Evolutionary conservation across 2,888 invertebrate species (phyloP).

Genomic region (Leptopilina syphax): DNA sequence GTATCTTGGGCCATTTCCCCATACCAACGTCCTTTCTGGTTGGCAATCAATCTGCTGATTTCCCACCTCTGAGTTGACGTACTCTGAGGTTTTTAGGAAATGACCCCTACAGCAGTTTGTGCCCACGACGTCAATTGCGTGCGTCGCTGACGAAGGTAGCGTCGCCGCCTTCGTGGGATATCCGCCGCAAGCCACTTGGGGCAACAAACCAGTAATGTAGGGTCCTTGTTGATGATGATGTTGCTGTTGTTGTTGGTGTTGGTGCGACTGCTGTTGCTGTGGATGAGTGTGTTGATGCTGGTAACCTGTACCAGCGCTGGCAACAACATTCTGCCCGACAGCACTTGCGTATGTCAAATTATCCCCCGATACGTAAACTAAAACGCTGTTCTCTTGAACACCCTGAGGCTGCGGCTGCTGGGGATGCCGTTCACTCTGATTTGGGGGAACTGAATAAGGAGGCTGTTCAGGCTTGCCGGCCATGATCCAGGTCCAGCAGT

Average conservation of each 20-base stretch:
- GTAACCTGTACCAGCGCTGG: conserved; percentile 62
- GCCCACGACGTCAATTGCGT: conserved; percentile 45
- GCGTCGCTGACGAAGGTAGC: conserved; percentile 48
- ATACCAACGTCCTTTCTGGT: conserved; percentile 46
- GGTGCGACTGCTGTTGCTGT: conserved; percentile 46
- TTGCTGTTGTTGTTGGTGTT: conserved; percentile 58
- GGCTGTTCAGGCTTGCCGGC: conserved; percentile 87
- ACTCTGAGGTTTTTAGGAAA: conserved; percentile 51
- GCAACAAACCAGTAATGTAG: conserved; percentile 48
- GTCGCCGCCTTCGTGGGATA: conserved; percentile 64
- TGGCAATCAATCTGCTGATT: conserved; percentile 36
- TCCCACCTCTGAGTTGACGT: conserved; percentile 43
- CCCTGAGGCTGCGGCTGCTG: conserved; percentile 58
- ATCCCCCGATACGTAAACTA: conserved; percentile 80
- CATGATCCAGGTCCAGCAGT: conserved; percentile 80
- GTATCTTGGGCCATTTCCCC: conserved; percentile 37
- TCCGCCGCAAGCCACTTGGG: conserved; percentile 48
- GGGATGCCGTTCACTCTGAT: conserved; percentile 62
- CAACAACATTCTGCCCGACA: conserved; percentile 78
- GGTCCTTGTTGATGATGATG: conserved; percentile 59
- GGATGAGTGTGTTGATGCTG: conserved; percentile 56
- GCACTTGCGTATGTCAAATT: conserved; percentile 79
- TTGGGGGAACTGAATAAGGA: conserved; percentile 76
- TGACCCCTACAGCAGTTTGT: conserved; percentile 44
- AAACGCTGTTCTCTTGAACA: conserved; percentile 78